phyloP scores from a whole-genome alignment of 2,113 vertebrate genomes.

The Rhinoptilus africanus region DNA sequence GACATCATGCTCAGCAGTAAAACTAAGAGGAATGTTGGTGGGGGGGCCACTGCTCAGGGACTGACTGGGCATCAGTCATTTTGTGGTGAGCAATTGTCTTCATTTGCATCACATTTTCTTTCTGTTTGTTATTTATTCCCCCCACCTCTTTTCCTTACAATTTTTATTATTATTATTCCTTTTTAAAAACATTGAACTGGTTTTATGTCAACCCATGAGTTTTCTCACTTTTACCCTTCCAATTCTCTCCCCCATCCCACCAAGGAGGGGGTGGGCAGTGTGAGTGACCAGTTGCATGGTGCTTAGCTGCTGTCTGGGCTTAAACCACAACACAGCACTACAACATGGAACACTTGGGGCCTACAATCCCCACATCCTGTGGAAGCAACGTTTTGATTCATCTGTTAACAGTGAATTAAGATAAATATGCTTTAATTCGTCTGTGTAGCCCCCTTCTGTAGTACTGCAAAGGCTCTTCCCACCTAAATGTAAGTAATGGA shows the following conservation, averaged over 20 bases:
- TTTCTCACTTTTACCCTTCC: not conserved
- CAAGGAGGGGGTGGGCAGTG: accelerated
- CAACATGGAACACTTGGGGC: not conserved
- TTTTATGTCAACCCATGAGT: not conserved
- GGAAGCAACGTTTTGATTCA: not conserved
- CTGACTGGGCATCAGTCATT: not conserved
- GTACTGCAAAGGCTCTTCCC: not conserved
- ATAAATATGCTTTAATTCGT: not conserved
- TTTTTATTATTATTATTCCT: not conserved
- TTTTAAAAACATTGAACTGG: not conserved
- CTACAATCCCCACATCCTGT: not conserved
- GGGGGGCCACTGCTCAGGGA: not conserved
- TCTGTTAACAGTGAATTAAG: not conserved
- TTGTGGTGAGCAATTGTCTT: not conserved
- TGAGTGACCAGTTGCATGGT: no score
- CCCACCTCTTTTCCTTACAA: not conserved
- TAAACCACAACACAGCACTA: not conserved
- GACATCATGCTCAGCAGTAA: not conserved
- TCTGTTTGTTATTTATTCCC: not conserved
- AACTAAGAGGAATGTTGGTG: not conserved
- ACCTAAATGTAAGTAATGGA: not conserved
- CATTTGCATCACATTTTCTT: not conserved
- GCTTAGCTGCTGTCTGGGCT: accelerated
- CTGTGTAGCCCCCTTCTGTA: not conserved
- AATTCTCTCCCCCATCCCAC: not conserved